Conservation (phyloP, 2,797 vertebrate species). For the Ara ararauna region DNA sequence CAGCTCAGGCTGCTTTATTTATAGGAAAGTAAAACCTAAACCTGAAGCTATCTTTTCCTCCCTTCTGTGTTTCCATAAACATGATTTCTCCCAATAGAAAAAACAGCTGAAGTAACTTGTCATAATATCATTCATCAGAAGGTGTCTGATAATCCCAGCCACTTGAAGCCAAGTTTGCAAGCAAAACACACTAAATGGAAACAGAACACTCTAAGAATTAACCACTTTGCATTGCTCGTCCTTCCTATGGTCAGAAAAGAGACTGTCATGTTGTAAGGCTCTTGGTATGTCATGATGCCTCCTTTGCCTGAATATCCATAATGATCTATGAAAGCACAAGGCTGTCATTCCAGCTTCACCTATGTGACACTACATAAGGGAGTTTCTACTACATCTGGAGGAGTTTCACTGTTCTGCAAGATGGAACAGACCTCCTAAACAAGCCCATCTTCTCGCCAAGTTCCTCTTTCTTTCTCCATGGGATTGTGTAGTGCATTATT, state of each 20-base stretch:
- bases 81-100: conserved; percentile 61
- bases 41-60: conserved; percentile 30
- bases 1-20: conserved; percentile 40
- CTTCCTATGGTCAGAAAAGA: not conserved
- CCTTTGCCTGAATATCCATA: not conserved
- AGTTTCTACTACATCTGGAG: not conserved
- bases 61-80: conserved; percentile 53
- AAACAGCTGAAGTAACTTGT: conserved; percentile 36
- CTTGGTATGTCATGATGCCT: not conserved
- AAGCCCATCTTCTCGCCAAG: not conserved
- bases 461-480: not conserved
- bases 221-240: not conserved
- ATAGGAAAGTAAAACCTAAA: conserved; percentile 54
- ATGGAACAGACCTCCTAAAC: not conserved
- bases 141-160: conserved; percentile 46
- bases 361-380: not conserved
- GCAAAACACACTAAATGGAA: conserved; percentile 50
- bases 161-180: conserved; percentile 47
- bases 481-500: not conserved
- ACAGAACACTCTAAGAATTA: conserved; percentile 20
- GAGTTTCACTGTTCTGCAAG: not conserved
- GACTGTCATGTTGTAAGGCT: not conserved
- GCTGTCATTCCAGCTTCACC: not conserved
- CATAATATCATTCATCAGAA: conserved; percentile 62
- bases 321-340: not conserved